These are phyloP conservation scores for Uloborus diversus DNA, from an alignment of 1,140 invertebrate species.

Conservation along the genomic window DNA sequence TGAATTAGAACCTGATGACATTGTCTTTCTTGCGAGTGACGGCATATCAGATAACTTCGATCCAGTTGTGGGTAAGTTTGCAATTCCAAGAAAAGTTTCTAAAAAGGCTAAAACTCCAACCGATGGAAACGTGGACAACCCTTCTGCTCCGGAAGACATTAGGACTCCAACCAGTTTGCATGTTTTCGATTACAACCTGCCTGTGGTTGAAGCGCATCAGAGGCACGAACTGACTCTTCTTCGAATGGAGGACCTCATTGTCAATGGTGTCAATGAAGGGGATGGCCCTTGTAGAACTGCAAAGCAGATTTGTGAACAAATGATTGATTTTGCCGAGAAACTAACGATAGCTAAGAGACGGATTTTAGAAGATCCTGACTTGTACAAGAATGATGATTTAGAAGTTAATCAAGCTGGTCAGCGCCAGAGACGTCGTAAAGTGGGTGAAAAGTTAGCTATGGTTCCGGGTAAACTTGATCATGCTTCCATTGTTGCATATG, in stretches of 20 bases:
- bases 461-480: constrained; percentile 93
- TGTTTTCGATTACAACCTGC: constrained; percentile 65
- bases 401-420: constrained; percentile 65
- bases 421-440: constrained; percentile 73
- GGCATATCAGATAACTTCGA: constrained; percentile 94
- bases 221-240: constrained; percentile 81
- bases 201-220: constrained; percentile 80
- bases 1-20: constrained; percentile 81
- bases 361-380: constrained; percentile 81
- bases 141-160: not conserved
- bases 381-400: constrained; percentile 74
- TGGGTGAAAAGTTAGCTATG: constrained; percentile 77
- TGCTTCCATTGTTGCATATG: constrained; percentile 71
- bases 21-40: constrained; percentile 91
- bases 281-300: constrained; percentile 69
- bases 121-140: not conserved
- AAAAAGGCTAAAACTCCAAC: constrained; percentile 37
- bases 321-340: constrained; percentile 78
- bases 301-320: constrained; percentile 76
- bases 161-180: not conserved
- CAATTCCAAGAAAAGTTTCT: constrained; percentile 69
- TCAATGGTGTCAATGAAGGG: constrained; percentile 73
- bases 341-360: constrained; percentile 78
- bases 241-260: constrained; percentile 81
- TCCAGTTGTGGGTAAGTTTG: constrained; percentile 92